Evolutionary conservation across 2,888 invertebrate species (phyloP), one percentile per base, ranked within the genome.

Genomic region (Nebria brevicollis): DNA sequence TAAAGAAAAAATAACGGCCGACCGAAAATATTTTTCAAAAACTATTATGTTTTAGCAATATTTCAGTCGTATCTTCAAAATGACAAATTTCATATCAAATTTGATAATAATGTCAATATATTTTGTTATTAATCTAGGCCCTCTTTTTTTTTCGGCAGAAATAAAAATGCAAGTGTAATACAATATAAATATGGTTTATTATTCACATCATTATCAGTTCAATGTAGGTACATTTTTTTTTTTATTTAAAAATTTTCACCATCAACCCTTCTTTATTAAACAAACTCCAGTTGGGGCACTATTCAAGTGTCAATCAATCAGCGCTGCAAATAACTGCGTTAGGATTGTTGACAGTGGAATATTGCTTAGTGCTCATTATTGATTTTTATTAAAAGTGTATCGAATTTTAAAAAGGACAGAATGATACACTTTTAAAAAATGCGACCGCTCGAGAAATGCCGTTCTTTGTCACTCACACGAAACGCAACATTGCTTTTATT

Each of bases 121-220:
- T 54, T 54, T 54, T 54, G 54, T 54, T 54, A 3, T 54, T 54
- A 0, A 3, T 34, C 54, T 3, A 6, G 54, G 54, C 54, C 54
- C 7, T 54, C 54, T 54, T 54, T 5, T 20, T 54, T 54, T 25
- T 20, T 72, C n/a, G 41, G 11, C 13, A 72, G 15, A 72, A 34
- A 72, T 20, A 72, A 34, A 72, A 13, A 72, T 72, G 15, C 8
- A 72, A 1, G 2, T 72, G 20, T 72, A 72, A 25, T 87, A 87
- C 86, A 88, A 88, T 88, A 88, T 88, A 88, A 88, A 88, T 87
- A 87, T 88, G 85, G 86, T 88, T 88, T 88, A 88, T 88, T 87
- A 88, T 88, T 87, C 85, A 86, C 87, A 86, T 86, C 86, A 85
- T 85, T 86, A 83, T 88, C 87, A 88, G 87, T 88, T 87, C 87